Conservation (phyloP, 1,140 invertebrate species). For the Meloidogyne hapla region DNA sequence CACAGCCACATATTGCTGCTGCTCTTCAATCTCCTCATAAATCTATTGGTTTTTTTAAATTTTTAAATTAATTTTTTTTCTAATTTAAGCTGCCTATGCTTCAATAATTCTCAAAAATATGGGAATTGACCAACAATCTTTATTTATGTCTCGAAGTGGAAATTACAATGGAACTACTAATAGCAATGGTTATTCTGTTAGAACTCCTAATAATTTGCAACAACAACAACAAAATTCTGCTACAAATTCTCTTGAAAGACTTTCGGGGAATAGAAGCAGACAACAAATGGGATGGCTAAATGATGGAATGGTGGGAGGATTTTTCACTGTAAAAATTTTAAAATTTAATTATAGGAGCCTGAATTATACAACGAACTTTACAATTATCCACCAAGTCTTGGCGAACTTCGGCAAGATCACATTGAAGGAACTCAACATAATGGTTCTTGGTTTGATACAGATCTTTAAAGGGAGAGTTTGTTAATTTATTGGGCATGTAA, state of each 20-base stretch:
- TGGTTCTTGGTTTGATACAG: slow-evolving; percentile 54
- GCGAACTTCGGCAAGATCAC: slow-evolving; percentile 45
- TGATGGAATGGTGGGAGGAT: slow-evolving; percentile 33
- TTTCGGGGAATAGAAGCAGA: background rate
- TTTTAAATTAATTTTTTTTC: slow-evolving; percentile 9
- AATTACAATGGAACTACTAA: slow-evolving; percentile 5
- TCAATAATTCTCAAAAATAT: slow-evolving; percentile 52
- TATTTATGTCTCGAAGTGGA: slow-evolving; percentile 3
- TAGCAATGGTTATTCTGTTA: background rate
- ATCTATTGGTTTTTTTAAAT: slow-evolving; percentile 35
- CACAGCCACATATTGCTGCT: slow-evolving; percentile 39
- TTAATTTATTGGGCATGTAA: background rate
- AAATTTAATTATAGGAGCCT: slow-evolving; percentile 33
- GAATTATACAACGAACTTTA: slow-evolving; percentile 54
- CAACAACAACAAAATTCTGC: slow-evolving; percentile 16
- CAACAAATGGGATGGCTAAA: slow-evolving; percentile 47
- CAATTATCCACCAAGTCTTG: slow-evolving; percentile 45
- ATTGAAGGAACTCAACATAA: slow-evolving; percentile 45
- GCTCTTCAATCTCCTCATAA: slow-evolving; percentile 46
- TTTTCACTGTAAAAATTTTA: background rate
- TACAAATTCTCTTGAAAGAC: slow-evolving; percentile 46
- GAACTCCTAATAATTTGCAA: background rate
- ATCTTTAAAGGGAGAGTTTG: slow-evolving; percentile 26
- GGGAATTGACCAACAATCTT: slow-evolving; percentile 36
- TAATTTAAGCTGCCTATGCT: slow-evolving; percentile 48